These are phyloP conservation scores for Dinocampus coccinellae DNA, from an alignment of 2,888 invertebrate species.

Conservation along the genomic window DNA sequence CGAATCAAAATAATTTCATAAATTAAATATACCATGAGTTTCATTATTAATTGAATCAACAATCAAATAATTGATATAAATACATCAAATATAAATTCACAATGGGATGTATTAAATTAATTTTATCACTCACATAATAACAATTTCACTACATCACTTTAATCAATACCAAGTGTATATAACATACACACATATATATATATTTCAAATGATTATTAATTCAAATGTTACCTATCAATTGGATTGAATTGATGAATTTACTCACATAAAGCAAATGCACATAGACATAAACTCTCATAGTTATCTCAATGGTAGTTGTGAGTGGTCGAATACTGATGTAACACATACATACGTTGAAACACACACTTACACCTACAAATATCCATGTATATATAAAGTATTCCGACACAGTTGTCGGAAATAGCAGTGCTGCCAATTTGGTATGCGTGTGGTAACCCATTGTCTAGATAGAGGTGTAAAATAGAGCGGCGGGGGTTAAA, in stretches of 20 bases:
- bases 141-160: not conserved
- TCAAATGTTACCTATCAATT: slow-evolving; percentile 14
- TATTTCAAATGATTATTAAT: not conserved
- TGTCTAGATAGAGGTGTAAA: slow-evolving; percentile 50
- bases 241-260: slow-evolving; percentile 13
- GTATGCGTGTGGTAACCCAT: slow-evolving; percentile 48
- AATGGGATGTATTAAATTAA: not conserved
- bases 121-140: too few relatives aligned
- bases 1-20: too few relatives aligned
- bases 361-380: too few relatives aligned
- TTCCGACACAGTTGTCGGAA: not conserved
- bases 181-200: not conserved
- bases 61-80: too few relatives aligned
- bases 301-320: too few relatives aligned
- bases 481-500: slow-evolving; percentile 41
- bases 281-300: not conserved
- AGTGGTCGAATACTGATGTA: slow-evolving; percentile 12
- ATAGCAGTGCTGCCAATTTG: slow-evolving; percentile 38
- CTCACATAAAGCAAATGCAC: not conserved
- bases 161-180: not conserved
- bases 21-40: too few relatives aligned
- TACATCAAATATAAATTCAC: not conserved
- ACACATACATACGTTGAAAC: not conserved
- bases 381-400: not conserved
- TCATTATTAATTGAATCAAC: too few relatives aligned